These are phyloP conservation scores for Hermetia illucens DNA, from an alignment of 1,140 invertebrate species.

Conservation along the genomic window DNA sequence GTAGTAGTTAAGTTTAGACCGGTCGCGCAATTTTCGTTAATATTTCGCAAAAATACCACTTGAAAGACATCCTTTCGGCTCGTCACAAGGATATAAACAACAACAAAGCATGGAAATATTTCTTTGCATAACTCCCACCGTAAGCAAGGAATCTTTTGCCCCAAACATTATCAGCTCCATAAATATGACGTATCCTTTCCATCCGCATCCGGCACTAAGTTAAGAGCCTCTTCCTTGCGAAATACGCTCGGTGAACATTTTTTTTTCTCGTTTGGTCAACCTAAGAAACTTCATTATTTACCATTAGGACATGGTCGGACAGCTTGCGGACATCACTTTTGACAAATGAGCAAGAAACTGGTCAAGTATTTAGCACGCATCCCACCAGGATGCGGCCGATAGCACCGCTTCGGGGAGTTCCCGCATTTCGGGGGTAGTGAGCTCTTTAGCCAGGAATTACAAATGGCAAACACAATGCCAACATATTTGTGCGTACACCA, in stretches of 20 bases:
- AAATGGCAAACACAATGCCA: neutral
- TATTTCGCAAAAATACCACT: neutral
- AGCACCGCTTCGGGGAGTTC: neutral
- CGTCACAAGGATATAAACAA: too few species aligned
- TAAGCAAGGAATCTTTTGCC: neutral
- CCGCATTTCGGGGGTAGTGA: neutral
- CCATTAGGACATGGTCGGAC: slow-evolving; percentile 1
- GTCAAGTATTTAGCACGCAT: slow-evolving; percentile 3
- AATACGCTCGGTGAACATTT: neutral
- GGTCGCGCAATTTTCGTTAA: neutral
- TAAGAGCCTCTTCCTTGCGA: neutral
- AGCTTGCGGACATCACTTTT: slow-evolving; percentile 2
- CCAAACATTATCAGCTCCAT: neutral
- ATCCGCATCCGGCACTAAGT: neutral
- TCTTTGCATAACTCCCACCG: too few species aligned
- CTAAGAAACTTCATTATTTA: slow-evolving; percentile 4
- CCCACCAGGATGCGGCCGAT: neutral
- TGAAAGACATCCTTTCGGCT: neutral
- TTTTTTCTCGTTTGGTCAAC: neutral
- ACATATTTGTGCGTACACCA: neutral
- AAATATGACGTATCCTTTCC: neutral
- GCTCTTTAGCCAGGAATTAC: neutral
- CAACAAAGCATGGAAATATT: too few species aligned
- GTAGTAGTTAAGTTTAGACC: too few species aligned
- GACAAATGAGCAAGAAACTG: slow-evolving; percentile 3